These are phyloP conservation scores for Baronia brevicornis DNA, from an alignment of 2,888 invertebrate genomes.

Conservation along the genomic window DNA sequence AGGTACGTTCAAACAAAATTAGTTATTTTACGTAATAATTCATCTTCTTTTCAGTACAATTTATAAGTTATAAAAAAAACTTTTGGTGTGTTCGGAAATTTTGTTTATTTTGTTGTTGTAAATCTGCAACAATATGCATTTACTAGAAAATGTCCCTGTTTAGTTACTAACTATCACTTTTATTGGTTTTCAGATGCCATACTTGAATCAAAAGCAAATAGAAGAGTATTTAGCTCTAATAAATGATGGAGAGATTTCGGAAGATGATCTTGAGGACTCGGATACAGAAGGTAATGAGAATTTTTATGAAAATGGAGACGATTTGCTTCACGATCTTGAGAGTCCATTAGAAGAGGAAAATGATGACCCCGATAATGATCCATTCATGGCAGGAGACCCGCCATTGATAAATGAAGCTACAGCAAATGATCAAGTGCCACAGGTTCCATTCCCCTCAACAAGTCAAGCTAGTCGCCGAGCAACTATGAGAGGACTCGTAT, in stretches of 20 bases:
- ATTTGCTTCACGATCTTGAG: slow-evolving; percentile 30
- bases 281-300: slow-evolving; percentile 27
- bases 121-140: no score
- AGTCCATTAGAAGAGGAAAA: slow-evolving; percentile 28
- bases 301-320: slow-evolving; percentile 29
- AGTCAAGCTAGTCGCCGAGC: slow-evolving; percentile 31
- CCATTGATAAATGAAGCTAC: slow-evolving; percentile 27
- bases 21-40: slow-evolving; percentile 26
- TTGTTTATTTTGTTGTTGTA: slow-evolving; percentile 23
- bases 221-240: slow-evolving; percentile 30
- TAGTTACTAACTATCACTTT: slow-evolving; percentile 23
- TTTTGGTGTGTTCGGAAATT: slow-evolving; percentile 24
- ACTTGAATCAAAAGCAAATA: slow-evolving; percentile 28
- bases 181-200: slow-evolving; percentile 25
- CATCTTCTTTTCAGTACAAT: slow-evolving; percentile 28
- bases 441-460: slow-evolving; percentile 29
- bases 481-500: slow-evolving; percentile 29
- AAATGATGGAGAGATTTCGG: slow-evolving; percentile 27
- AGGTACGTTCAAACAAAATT: slow-evolving; percentile 24
- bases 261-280: slow-evolving; percentile 31
- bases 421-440: slow-evolving; percentile 26
- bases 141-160: slow-evolving; percentile 24
- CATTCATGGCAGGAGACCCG: slow-evolving; percentile 25
- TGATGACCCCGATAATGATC: slow-evolving; percentile 26
- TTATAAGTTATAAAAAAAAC: slow-evolving; percentile 21